Conservation (phyloP, 1,140 invertebrate species). For the Brevipalpus yothersi region DNA sequence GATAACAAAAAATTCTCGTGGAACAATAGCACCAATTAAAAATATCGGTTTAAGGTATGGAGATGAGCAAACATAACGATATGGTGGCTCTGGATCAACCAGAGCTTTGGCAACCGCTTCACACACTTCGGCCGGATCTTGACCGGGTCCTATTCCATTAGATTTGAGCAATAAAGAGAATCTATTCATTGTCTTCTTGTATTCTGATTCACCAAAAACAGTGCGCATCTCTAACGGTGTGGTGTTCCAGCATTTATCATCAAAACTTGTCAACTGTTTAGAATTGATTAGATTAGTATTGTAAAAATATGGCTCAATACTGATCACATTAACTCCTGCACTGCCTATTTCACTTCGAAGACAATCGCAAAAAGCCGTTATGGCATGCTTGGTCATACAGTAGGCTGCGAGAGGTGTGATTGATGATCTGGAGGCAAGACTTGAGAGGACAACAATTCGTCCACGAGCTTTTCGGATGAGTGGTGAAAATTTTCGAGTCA, state of each 20-base stretch:
- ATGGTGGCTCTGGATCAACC: neutral
- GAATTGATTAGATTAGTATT: conserved; percentile 13
- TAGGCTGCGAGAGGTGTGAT: conserved; percentile 20
- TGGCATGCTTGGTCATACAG: conserved; percentile 26
- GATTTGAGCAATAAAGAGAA: neutral
- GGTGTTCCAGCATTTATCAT: neutral
- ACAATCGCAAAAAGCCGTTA: conserved; percentile 26
- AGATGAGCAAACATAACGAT: neutral
- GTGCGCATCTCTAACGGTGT: neutral
- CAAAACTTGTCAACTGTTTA: neutral
- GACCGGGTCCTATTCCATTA: neutral
- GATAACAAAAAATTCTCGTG: neutral
- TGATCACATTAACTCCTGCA: conserved; percentile 24
- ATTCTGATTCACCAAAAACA: neutral
- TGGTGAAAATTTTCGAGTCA: conserved; percentile 19
- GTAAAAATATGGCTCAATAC: conserved; percentile 25
- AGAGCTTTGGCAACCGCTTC: neutral
- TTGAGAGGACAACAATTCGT: conserved; percentile 25
- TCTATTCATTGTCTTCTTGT: neutral
- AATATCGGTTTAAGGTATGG: neutral
- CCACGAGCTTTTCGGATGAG: conserved; percentile 15
- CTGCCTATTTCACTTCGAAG: conserved; percentile 27
- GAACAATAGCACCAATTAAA: neutral
- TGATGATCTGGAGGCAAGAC: conserved; percentile 19
- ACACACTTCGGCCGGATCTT: neutral